Conservation (phyloP, 64 coral and sea anemone genomes). For the Montipora foliosa region DNA sequence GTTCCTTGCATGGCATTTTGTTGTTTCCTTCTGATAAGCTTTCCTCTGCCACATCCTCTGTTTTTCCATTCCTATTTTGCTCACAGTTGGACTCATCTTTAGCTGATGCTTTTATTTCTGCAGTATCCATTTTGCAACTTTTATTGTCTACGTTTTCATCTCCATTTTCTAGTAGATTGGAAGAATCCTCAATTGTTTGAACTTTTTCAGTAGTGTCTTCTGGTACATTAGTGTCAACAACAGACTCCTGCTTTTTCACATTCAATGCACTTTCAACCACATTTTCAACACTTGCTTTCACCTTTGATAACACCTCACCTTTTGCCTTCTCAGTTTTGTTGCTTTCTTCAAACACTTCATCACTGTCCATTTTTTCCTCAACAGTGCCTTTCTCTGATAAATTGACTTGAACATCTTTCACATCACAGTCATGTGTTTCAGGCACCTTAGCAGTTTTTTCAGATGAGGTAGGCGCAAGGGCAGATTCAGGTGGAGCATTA, state of each 20-base stretch:
- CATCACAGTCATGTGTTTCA: neutral
- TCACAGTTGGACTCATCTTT: neutral
- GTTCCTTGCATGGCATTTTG: neutral
- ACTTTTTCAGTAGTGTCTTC: neutral
- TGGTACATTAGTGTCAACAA: neutral
- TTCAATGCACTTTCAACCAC: neutral
- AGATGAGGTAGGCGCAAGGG: neutral
- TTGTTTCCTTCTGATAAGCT: neutral
- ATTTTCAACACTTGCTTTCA: neutral
- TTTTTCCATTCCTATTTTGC: constrained; percentile 3
- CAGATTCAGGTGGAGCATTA: constrained; percentile 79
- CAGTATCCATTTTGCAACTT: neutral
- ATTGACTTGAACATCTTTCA: constrained; percentile 25
- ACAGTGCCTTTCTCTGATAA: neutral
- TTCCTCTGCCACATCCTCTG: neutral
- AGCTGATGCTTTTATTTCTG: neutral
- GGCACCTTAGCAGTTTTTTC: too few species aligned
- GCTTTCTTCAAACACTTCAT: neutral
- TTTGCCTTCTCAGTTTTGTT: neutral
- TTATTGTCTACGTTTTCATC: neutral
- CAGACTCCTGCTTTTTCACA: neutral
- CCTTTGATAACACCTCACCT: neutral
- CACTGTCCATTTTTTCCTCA: constrained; percentile 21
- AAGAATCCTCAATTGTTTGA: neutral
- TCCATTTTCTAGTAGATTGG: constrained; percentile 11